These are phyloP conservation scores for Drosophila macrospina DNA, from an alignment of 2,888 invertebrate genomes.

Conservation along the genomic window DNA sequence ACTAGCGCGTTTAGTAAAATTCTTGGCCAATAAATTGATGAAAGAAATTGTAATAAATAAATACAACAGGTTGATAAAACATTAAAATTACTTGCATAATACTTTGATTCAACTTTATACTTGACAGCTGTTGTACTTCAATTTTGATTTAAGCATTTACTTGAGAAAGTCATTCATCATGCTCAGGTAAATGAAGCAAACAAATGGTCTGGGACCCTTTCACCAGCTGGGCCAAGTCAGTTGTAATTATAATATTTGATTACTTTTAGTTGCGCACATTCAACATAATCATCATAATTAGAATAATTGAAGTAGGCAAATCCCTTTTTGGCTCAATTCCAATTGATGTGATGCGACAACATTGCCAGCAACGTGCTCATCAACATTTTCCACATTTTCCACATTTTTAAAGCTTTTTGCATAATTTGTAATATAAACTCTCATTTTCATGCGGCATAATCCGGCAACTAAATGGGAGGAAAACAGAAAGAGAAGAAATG, in stretches of 20 bases:
- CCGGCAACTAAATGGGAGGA: constrained; percentile 60
- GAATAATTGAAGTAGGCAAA: constrained; percentile 4
- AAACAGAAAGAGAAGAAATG: constrained; percentile 14
- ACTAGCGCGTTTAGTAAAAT: constrained; percentile 34
- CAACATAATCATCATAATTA: constrained; percentile 8
- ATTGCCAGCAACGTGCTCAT: constrained; percentile 41
- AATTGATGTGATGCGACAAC: constrained; percentile 26
- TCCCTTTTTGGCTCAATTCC: constrained; percentile 14
- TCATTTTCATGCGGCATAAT: constrained; percentile 70
- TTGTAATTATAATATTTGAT: constrained; percentile 65
- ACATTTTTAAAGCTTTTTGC: constrained; percentile 58
- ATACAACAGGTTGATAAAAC: constrained; percentile 62
- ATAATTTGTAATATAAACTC: constrained; percentile 76
- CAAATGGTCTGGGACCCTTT: constrained; percentile 49
- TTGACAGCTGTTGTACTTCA: constrained; percentile 56
- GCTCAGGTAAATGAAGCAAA: constrained; percentile 56
- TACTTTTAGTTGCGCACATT: constrained; percentile 30
- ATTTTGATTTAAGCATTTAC: constrained; percentile 40
- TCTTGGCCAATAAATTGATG: constrained; percentile 55
- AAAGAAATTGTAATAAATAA: constrained; percentile 9
- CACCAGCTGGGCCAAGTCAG: constrained; percentile 21
- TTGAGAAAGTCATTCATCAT: constrained; percentile 70
- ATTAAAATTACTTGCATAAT: constrained; percentile 44
- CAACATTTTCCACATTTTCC: constrained; percentile 48
- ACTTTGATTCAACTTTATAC: constrained; percentile 38